phyloP scores from a whole-genome alignment of 2,888 invertebrate species.

The Polydesmus complanatus region DNA sequence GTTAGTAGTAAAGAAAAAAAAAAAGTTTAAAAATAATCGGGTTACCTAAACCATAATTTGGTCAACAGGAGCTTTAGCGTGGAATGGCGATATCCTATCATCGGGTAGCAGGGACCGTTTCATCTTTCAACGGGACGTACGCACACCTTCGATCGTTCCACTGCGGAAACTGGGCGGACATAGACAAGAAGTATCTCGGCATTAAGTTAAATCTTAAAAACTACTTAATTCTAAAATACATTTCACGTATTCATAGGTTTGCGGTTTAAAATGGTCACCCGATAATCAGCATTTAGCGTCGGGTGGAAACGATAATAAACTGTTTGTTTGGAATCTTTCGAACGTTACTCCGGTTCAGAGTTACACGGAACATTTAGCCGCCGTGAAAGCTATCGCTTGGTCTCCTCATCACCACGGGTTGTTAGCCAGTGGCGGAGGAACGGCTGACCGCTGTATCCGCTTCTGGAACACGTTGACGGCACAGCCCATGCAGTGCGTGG shows the following conservation, averaged over 20 bases:
- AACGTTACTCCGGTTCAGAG: conserved; percentile 81
- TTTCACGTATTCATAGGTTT: conserved; percentile 48
- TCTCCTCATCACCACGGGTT: conserved; percentile 97
- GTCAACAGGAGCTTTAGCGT: conserved; percentile 66
- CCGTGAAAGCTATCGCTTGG: conserved; percentile 98
- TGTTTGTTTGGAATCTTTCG: conserved; percentile 83
- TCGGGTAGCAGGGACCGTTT: conserved; percentile 89
- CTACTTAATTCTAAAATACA: background rate
- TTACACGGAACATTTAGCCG: conserved; percentile 91
- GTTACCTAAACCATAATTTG: background rate
- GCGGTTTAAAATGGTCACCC: conserved; percentile 96
- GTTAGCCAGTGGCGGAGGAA: conserved; percentile 96
- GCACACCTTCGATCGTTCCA: conserved; percentile 60
- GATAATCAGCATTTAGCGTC: conserved; percentile 94
- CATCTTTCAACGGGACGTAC: conserved; percentile 85
- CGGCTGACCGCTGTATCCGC: conserved; percentile 87
- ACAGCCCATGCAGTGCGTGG: conserved; percentile 95
- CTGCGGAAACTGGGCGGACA: conserved; percentile 78
- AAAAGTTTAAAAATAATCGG: too few relatives aligned
- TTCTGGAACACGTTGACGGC: conserved; percentile 98
- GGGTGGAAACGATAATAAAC: conserved; percentile 94
- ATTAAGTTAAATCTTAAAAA: background rate
- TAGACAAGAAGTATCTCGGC: conserved; percentile 66
- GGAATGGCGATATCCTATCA: conserved; percentile 93
- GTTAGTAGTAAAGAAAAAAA: background rate